Evolutionary conservation across 1,140 invertebrate species (phyloP).

Genomic region (Acromyrmex charruanus): DNA sequence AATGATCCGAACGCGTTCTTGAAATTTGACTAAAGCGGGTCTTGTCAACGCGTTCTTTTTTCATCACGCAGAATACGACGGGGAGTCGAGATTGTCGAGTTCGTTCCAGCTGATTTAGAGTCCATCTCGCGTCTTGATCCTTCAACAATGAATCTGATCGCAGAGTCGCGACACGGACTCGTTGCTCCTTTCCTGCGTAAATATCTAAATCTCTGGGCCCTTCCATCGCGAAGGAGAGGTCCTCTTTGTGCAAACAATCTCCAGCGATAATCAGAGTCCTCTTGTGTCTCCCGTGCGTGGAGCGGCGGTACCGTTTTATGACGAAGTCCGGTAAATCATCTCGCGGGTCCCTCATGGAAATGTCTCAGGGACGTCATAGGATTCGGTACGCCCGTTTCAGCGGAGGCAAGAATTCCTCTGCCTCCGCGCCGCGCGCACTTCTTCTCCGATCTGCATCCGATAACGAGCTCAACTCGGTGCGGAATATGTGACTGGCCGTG

Average conservation of each 20-base stretch:
- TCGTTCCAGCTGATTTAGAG: conserved; percentile 60
- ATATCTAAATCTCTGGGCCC: conserved; percentile 84
- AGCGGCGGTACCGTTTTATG: conserved; percentile 81
- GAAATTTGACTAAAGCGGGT: conserved; percentile 39
- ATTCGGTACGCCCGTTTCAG: conserved; percentile 81
- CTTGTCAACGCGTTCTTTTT: conserved; percentile 8
- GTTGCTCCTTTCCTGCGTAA: conserved; percentile 75
- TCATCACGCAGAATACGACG: conserved; percentile 25
- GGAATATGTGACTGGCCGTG: conserved; percentile 49
- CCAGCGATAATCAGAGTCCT: conserved; percentile 84
- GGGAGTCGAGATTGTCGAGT: conserved; percentile 4
- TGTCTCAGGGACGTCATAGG: conserved; percentile 76
- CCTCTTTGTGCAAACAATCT: conserved; percentile 84
- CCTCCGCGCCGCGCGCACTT: conserved; percentile 68
- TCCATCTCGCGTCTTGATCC: conserved; percentile 46
- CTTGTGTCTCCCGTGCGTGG: conserved; percentile 81
- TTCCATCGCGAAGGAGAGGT: conserved; percentile 69
- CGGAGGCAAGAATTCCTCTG: conserved; percentile 68
- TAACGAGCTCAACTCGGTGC: conserved; percentile 78
- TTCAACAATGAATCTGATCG: conserved; percentile 73
- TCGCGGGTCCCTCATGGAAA: conserved; percentile 77
- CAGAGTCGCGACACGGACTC: conserved; percentile 69
- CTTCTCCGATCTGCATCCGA: conserved; percentile 79
- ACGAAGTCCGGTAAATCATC: conserved; percentile 85
- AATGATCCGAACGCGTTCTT: background rate